Percentiles rank a stretch among this genome's conserved stretches.
phyloP scores from a whole-genome alignment of 2,113 vertebrate species.

The Lamprotornis superbus region DNA sequence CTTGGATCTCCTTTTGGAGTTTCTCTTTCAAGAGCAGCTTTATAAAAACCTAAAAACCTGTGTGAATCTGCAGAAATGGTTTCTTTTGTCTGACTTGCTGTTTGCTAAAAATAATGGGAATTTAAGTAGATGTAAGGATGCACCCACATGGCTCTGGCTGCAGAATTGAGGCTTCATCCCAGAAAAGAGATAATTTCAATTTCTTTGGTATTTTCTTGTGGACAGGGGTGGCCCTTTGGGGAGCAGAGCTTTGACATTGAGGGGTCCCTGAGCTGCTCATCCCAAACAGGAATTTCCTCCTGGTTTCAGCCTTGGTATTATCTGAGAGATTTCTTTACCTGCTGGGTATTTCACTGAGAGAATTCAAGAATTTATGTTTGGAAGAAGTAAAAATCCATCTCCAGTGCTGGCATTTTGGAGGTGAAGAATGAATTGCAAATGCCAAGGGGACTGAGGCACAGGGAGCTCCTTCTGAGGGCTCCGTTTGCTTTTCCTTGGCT shows the following conservation, averaged over 20 bases:
- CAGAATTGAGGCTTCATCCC: background rate
- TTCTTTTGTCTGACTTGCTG: background rate
- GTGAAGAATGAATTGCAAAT: background rate
- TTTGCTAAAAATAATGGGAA: background rate
- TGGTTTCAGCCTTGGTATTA: background rate
- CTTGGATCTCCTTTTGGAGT: background rate
- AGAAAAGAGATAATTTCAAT: background rate
- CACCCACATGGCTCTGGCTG: background rate
- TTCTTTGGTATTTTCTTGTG: background rate
- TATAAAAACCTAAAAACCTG: background rate
- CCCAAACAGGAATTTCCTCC: background rate
- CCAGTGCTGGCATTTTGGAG: background rate
- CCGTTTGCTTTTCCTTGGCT: background rate
- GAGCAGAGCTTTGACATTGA: accelerated
- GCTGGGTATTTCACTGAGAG: background rate
- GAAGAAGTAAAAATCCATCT: background rate
- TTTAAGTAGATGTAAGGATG: background rate
- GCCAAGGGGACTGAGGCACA: background rate
- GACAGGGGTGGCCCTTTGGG: background rate
- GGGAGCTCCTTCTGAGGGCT: background rate
- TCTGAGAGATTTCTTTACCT: background rate
- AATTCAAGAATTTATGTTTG: background rate
- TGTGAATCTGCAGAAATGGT: background rate
- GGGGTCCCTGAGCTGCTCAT: background rate
- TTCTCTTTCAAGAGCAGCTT: background rate